Evolutionary conservation across 1,140 invertebrate genomes (phyloP).

Genomic region (Leptestheria dahalacensis): DNA sequence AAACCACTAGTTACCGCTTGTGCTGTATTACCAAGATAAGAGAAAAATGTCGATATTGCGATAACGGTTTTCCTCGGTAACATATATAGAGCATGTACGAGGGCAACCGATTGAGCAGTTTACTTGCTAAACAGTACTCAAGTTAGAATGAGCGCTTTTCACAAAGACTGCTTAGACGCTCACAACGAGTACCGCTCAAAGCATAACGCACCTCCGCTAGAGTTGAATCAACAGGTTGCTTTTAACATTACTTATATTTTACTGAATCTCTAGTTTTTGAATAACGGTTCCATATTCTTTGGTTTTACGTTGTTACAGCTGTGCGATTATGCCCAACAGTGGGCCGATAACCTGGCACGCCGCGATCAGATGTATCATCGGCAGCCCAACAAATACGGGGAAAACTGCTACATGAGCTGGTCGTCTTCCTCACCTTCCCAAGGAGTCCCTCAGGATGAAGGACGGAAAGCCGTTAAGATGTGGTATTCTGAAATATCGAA

Average conservation of each 20-base stretch:
- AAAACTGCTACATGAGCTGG: conserved; percentile 61
- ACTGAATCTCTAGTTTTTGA: neutral
- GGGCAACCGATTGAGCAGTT: too few species aligned
- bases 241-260: conserved; percentile 19
- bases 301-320: conserved; percentile 29
- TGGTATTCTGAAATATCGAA: conserved; percentile 50
- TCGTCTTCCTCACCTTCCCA: conserved; percentile 43
- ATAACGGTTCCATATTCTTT: neutral
- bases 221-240: conserved; percentile 51
- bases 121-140: too few species aligned
- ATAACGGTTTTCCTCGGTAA: too few species aligned
- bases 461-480: conserved; percentile 52
- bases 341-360: conserved; percentile 56
- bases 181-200: conserved; percentile 63
- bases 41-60: too few species aligned
- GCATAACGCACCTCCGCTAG: conserved; percentile 50
- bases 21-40: too few species aligned
- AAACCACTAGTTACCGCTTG: too few species aligned
- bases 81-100: too few species aligned
- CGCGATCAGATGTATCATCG: conserved; percentile 56
- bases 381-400: conserved; percentile 46
- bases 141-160: conserved; percentile 29
- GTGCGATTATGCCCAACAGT: conserved; percentile 58
- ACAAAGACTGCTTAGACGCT: conserved; percentile 43
- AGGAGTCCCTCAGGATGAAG: too few species aligned